phyloP scores from a whole-genome alignment of 2,888 invertebrate species.

The Creontiades dilutus region DNA sequence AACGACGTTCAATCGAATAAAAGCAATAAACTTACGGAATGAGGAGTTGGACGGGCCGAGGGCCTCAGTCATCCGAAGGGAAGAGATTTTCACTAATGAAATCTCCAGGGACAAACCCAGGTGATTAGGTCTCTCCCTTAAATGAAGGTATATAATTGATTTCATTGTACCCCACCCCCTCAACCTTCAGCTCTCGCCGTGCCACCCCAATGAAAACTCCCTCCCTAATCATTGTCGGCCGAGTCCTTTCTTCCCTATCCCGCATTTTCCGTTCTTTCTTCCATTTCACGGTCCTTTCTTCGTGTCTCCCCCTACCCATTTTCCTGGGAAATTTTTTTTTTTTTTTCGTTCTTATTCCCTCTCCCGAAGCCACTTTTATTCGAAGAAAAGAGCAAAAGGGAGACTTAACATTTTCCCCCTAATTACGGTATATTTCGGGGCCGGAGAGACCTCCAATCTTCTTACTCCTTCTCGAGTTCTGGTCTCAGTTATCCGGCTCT shows the following conservation, averaged over 20 bases:
- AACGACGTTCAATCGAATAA: neutral
- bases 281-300: neutral
- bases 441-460: conserved; percentile 21
- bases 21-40: conserved; percentile 8
- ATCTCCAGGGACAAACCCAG: conserved; percentile 37
- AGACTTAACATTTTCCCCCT: conserved; percentile 25
- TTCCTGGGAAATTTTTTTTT: neutral
- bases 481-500: neutral
- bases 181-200: neutral
- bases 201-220: neutral
- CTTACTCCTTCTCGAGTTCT: neutral
- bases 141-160: conserved; percentile 61
- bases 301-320: neutral
- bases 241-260: neutral
- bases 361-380: neutral
- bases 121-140: conserved; percentile 46
- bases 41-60: neutral
- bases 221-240: conserved; percentile 42
- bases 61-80: neutral
- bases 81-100: conserved; percentile 43
- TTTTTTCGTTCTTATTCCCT: neutral
- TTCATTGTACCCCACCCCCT: conserved; percentile 18
- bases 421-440: conserved; percentile 52
- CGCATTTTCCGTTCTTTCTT: conserved; percentile 33
- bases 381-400: conserved; percentile 9